A percentile compares a stretch with the other conserved stretches of the same genome.
Conservation (phyloP, 2,888 invertebrate species). For the Ecdyonurus torrentis region DNA sequence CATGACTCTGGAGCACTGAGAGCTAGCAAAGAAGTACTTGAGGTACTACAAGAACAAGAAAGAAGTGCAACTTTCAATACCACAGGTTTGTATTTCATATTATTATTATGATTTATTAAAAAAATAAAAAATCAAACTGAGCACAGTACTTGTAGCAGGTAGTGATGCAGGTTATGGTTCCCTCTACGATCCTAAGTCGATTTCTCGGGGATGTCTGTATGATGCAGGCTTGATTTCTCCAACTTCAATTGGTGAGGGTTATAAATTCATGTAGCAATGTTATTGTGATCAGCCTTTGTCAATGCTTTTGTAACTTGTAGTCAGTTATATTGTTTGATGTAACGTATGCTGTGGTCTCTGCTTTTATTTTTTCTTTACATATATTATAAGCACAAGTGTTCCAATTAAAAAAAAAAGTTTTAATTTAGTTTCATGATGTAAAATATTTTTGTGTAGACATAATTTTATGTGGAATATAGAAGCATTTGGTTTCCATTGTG, state of each 20-base stretch:
- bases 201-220: background rate
- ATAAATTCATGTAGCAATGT: background rate
- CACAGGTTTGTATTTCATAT: conserved; percentile 4
- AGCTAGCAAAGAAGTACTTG: background rate
- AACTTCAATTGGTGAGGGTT: background rate
- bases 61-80: background rate
- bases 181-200: background rate
- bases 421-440: too few relatives aligned
- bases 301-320: background rate
- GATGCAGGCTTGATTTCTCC: too few relatives aligned
- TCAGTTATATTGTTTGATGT: background rate
- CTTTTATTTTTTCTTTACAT: too few relatives aligned
- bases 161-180: conserved; percentile 1
- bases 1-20: conserved; percentile 10
- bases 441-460: too few relatives aligned
- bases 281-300: background rate
- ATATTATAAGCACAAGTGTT: too few relatives aligned
- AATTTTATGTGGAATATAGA: too few relatives aligned
- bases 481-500: too few relatives aligned
- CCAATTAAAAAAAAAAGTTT: background rate
- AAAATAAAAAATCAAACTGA: background rate
- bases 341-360: background rate
- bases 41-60: background rate
- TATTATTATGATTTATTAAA: too few relatives aligned
- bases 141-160: background rate